A percentile compares a stretch with the other conserved stretches of the same genome.
Conservation (phyloP, 2,888 invertebrate species). For the Portevinia maculata region DNA sequence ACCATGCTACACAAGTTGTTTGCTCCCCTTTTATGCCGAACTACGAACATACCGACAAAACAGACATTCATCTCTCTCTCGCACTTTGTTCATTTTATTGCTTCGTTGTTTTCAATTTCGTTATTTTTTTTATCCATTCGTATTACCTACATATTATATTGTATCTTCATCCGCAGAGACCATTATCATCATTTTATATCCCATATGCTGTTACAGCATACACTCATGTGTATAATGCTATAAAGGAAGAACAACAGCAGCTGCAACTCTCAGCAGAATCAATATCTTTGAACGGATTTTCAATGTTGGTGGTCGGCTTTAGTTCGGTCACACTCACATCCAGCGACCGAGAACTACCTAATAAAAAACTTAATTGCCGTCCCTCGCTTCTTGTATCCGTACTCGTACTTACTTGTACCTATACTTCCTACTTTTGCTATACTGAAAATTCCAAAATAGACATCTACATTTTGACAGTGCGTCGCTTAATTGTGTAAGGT, state of each 20-base stretch:
- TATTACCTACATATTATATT: conserved; percentile 45
- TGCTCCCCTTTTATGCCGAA: conserved; percentile 54
- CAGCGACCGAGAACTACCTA: conserved; percentile 14
- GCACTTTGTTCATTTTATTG: conserved; percentile 33
- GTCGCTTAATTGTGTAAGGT: conserved; percentile 59
- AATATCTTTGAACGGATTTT: conserved; percentile 62
- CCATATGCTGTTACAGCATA: conserved; percentile 64
- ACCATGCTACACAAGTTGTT: conserved; percentile 54
- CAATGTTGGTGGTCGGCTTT: conserved; percentile 72
- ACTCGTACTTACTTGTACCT: conserved; percentile 22
- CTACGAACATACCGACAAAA: conserved; percentile 28
- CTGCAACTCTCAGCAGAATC: conserved; percentile 66
- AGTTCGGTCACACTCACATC: conserved; percentile 41
- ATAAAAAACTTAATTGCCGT: background rate
- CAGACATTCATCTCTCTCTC: conserved; percentile 11
- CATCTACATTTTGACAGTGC: conserved; percentile 33
- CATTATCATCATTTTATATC: conserved; percentile 69
- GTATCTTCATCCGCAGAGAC: conserved; percentile 61
- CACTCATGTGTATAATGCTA: conserved; percentile 38
- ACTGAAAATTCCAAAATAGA: conserved; percentile 20
- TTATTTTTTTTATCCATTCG: conserved; percentile 29
- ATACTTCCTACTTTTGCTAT: conserved; percentile 23
- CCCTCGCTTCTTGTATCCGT: no score
- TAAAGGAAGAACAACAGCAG: conserved; percentile 57
- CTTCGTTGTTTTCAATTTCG: conserved; percentile 14